Percentiles rank a stretch among this genome's conserved stretches.
phyloP scores from a whole-genome alignment of 2,888 invertebrate species.

The Lasioglossum lativentre region DNA sequence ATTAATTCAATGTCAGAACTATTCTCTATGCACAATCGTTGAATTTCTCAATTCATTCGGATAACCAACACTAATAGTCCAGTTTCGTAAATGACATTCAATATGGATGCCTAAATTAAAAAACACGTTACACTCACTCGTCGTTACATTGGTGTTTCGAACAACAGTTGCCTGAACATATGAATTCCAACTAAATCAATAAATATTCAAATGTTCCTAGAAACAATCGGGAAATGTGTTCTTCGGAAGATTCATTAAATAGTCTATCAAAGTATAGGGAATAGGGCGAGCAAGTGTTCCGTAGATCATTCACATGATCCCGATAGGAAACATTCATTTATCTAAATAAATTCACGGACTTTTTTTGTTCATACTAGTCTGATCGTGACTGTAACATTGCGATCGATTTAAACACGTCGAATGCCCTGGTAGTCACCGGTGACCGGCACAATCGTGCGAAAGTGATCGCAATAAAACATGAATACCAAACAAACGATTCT shows the following conservation, averaged over 20 bases:
- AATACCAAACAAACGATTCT: neutral
- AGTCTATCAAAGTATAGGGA: conserved; percentile 14
- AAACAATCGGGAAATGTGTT: conserved; percentile 20
- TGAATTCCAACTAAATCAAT: neutral
- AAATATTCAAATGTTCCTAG: conserved; percentile 7
- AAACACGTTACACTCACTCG: conserved; percentile 8
- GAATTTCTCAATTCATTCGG: conserved; percentile 40
- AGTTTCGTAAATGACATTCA: conserved; percentile 1
- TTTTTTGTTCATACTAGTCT: neutral
- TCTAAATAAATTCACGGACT: conserved; percentile 9
- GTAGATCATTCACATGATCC: neutral
- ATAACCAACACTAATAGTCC: conserved; percentile 31
- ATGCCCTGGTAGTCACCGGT: neutral
- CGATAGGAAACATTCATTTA: conserved; percentile 22
- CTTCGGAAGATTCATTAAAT: conserved; percentile 44
- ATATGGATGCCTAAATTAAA: conserved; percentile 27
- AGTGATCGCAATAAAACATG: neutral
- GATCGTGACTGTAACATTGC: conserved; percentile 27
- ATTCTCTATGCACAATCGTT: neutral
- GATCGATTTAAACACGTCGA: neutral
- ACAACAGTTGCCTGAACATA: neutral
- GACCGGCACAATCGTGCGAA: neutral
- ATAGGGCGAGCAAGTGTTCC: neutral
- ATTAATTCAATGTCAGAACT: conserved; percentile 16
- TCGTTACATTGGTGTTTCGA: conserved; percentile 2